Evolutionary conservation across 2,888 invertebrate species (phyloP), one percentile per base, ranked within the genome.

Genomic region (Temnothorax ravouxi): DNA sequence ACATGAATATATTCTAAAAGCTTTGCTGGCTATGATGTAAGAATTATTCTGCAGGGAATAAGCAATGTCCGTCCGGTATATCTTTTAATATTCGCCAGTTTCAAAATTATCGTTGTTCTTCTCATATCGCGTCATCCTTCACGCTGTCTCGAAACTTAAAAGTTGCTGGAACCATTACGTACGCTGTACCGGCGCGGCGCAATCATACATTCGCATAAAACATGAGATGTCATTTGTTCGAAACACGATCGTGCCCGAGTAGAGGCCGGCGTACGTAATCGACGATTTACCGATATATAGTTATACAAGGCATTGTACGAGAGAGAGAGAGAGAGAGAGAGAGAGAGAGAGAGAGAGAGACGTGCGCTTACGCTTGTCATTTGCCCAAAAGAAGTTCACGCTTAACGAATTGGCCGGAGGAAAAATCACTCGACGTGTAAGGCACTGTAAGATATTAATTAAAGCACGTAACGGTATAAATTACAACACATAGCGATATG

Each of bases 151-250:
- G 34, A 84, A 52, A 38, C 62, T 50, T 54, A 62, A 69, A 38
- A 61, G 71, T 56, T 11, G 44, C 67, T 29, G 59, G 59, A 41
- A 47, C 47, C 41, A 77, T 84, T 84, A 79, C 79, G 34, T 59
- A n/a, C 25, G 38, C 5, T 38, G 52, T 77, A 79, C 72, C 72
- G 56, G 44, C 59, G 74, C 72, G 56, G 44, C 47, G 74, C 79
- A 59, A 74, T 79, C 79, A 59, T 79, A 72, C 59, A 13, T 61
- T 72, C 79, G 74, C 74, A 79, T 79, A 79, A 79, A 79, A 79
- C 74, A 79, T 79, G 79, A 79, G 79, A 59, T 72, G 79, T 79
- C 79, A 47, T 79, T 79, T 79, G 79, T 79, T 56, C 79, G 79
- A 38, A 79, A 79, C 79, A 72, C 74, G 79, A 79, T 59, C 75